Evolutionary conservation across 2,888 invertebrate genomes (phyloP), one percentile per base, ranked within the genome.

Genomic region (Lumbricus terrestris): DNA sequence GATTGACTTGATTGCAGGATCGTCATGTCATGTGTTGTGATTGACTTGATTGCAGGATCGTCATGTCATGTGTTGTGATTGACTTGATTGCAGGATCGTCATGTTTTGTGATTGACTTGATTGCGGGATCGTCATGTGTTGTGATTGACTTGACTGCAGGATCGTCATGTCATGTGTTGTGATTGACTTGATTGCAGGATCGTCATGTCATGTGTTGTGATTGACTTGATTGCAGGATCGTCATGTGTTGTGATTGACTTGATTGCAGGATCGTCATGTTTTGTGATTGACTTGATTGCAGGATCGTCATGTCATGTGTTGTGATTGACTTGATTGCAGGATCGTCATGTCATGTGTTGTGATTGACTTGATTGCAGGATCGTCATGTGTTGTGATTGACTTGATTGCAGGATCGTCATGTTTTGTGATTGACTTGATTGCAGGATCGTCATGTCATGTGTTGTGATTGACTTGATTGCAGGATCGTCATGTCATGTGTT

Each of bases 211-310:
- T n/a, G n/a, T n/a, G n/a, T 90, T 34, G 82, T 82, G 33, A 54
- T 37, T 69, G n/a, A 11, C 69, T n/a, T 90, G 96, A 0, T 97
- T 97, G 93, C 96, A 97, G 93, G 94, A 94, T 91, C 93, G 94
- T 2, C 94, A 94, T 92, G 94, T 95, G 90, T 98, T 34, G 82
- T 82, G 33, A 54, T 37, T 69, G n/a, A 11, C 69, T n/a, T 90
- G 96, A 0, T 97, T 97, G 93, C 96, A 97, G 93, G 94, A 94
- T 91, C 93, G 94, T 2, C 94, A 94, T 92, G 94, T 95, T 29
- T 98, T 34, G 82, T 82, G 33, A 54, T 37, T 69, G n/a, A 11
- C 69, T n/a, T 90, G 96, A 0, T 97, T 97, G 93, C 96, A 97
- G 93, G 94, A 94, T 91, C 93, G 94, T 2, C 94, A 94, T 92